Percentiles rank a stretch among this genome's conserved stretches.
phyloP scores from a whole-genome alignment of 2,888 invertebrate species.

The Eupithecia exiguata region DNA sequence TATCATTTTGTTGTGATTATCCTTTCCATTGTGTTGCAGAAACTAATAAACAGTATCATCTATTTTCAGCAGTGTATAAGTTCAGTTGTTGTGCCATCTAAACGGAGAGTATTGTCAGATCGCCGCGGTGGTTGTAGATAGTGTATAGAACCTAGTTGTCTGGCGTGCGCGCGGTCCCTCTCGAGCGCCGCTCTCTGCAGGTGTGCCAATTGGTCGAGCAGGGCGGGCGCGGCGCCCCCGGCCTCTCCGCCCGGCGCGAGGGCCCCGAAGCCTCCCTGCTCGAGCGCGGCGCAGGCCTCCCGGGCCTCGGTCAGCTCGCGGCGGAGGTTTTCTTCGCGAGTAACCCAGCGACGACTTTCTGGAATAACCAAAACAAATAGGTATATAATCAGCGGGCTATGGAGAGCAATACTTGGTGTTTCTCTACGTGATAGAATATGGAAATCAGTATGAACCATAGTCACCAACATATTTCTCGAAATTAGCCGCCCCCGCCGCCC shows the following conservation, averaged over 20 bases:
- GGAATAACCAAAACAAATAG: neutral
- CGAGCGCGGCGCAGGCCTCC: conserved; percentile 49
- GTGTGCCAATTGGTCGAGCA: conserved; percentile 66
- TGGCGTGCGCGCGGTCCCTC: conserved; percentile 53
- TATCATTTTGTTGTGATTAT: too few species aligned
- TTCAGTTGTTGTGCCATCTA: too few species aligned
- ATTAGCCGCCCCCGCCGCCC: conserved; percentile 75
- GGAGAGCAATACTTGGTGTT: neutral
- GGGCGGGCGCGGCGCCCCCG: conserved; percentile 25
- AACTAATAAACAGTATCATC: too few species aligned
- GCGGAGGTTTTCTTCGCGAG: conserved; percentile 67
- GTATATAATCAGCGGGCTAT: neutral
- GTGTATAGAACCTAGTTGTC: conserved; percentile 48
- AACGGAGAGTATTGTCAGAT: too few species aligned
- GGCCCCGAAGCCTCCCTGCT: conserved; percentile 41
- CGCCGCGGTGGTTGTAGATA: too few species aligned
- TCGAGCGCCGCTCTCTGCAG: conserved; percentile 66
- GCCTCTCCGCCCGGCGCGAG: conserved; percentile 14
- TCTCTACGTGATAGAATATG: too few species aligned
- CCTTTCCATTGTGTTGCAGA: too few species aligned
- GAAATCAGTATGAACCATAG: too few species aligned
- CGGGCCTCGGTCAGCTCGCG: conserved; percentile 62
- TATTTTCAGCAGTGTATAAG: too few species aligned
- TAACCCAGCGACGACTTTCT: conserved; percentile 76
- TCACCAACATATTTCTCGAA: too few species aligned